These are phyloP conservation scores for Tragelaphus strepsiceros DNA, from an alignment of 2,113 vertebrate genomes.

Conservation along the genomic window DNA sequence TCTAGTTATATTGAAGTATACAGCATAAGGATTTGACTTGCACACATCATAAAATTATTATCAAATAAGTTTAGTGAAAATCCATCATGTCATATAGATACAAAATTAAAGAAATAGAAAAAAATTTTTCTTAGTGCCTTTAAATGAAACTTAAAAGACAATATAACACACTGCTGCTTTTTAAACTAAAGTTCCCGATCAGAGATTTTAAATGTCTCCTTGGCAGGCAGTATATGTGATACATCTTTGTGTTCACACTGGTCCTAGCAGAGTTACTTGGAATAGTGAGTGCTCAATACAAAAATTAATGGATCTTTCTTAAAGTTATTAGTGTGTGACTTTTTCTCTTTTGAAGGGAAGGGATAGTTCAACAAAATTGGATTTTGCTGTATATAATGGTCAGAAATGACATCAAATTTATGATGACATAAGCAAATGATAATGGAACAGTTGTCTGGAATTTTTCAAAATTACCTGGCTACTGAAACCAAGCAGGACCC, in stretches of 20 bases:
- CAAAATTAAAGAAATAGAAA: neutral
- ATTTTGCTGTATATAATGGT: neutral
- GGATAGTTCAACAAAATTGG: neutral
- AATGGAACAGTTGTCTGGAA: neutral
- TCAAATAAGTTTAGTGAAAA: neutral
- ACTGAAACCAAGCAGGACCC: neutral
- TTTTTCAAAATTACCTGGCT: neutral
- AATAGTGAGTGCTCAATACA: neutral
- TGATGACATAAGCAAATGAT: slow-evolving; percentile 10
- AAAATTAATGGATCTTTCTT: neutral
- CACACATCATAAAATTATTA: neutral
- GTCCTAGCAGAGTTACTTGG: neutral
- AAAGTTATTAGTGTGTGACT: neutral
- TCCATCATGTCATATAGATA: neutral
- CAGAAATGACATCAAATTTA: neutral
- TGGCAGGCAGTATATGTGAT: neutral
- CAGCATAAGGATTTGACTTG: neutral
- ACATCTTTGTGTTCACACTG: neutral
- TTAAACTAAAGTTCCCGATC: neutral
- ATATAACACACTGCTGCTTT: neutral
- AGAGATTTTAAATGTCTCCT: neutral
- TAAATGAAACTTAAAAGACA: slow-evolving; percentile 8
- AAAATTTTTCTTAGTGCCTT: neutral
- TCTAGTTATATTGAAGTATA: neutral
- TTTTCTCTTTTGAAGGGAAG: neutral